Percentiles rank a stretch among this genome's conserved stretches.
These are phyloP conservation scores for Parauchenoglanis ngamensis DNA, from an alignment of 2,797 vertebrate species.

Conservation along the genomic window DNA sequence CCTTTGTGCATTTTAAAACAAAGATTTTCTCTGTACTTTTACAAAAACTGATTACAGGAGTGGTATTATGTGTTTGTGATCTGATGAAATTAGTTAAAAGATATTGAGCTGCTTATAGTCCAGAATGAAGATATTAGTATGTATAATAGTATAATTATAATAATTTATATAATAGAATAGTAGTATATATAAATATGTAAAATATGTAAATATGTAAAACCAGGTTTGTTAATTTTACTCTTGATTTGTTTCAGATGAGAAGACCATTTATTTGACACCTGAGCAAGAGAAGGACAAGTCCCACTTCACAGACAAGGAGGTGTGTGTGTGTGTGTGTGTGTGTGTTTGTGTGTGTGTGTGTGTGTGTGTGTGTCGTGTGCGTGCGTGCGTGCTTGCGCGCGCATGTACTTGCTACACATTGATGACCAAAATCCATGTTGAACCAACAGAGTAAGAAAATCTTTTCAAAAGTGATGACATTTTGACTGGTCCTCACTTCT, in stretches of 20 bases:
- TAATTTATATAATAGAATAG: no score
- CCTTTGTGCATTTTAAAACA: neutral
- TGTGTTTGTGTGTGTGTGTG: neutral
- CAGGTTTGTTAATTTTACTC: neutral
- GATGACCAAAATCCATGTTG: no score
- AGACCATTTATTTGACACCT: slow-evolving; percentile 96
- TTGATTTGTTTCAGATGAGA: slow-evolving; percentile 82
- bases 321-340: slow-evolving; percentile 71
- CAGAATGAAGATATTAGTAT: neutral
- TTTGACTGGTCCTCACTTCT: no score
- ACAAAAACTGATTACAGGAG: neutral
- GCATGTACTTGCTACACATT: no score
- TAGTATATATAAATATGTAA: no score
- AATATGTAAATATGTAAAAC: no score
- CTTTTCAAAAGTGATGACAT: no score
- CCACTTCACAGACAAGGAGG: slow-evolving; percentile 99
- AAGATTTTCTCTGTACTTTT: neutral
- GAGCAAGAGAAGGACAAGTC: slow-evolving; percentile 99
- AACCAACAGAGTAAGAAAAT: no score
- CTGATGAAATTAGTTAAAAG: neutral
- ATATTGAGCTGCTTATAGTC: neutral
- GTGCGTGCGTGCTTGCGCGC: neutral
- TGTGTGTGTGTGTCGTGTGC: slow-evolving; percentile 7
- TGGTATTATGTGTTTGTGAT: neutral
- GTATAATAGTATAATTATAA: no score